phyloP scores from a whole-genome alignment of 2,113 vertebrate species.

The Tragulus kanchil region DNA sequence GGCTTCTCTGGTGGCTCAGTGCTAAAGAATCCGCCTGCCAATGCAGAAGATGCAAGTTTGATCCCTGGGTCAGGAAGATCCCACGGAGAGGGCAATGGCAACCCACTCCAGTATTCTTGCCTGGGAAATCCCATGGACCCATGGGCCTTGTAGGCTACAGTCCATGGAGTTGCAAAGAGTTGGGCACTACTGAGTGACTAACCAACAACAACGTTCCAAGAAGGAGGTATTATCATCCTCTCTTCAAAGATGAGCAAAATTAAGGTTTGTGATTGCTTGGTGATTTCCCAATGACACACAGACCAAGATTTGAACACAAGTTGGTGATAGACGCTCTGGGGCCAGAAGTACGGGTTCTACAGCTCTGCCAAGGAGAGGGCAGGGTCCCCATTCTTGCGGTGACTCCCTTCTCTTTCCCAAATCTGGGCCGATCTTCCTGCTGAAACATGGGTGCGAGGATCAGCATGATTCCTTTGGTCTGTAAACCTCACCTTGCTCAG shows the following conservation, averaged over 20 bases:
- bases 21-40: not conserved
- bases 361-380: accelerated
- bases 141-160: not conserved
- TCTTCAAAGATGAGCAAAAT: not conserved
- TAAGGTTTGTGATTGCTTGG: not conserved
- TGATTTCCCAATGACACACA: not conserved
- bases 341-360: accelerated
- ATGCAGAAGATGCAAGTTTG: not conserved
- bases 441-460: too few relatives aligned
- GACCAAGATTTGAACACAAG: not conserved
- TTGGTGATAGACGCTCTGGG: not conserved
- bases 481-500: not conserved
- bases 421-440: not conserved
- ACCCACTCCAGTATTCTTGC: not conserved
- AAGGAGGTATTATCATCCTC: not conserved
- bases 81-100: not conserved
- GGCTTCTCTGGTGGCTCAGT: not conserved
- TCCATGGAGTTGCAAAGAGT: not conserved
- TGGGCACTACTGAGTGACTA: not conserved
- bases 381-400: not conserved
- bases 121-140: not conserved
- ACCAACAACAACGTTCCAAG: not conserved
- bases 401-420: not conserved
- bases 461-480: not conserved
- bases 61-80: not conserved